Evolutionary conservation across 2,113 vertebrate species (phyloP), one percentile per base, ranked within the genome.

Genomic region (Myiozetetes cayanensis): DNA sequence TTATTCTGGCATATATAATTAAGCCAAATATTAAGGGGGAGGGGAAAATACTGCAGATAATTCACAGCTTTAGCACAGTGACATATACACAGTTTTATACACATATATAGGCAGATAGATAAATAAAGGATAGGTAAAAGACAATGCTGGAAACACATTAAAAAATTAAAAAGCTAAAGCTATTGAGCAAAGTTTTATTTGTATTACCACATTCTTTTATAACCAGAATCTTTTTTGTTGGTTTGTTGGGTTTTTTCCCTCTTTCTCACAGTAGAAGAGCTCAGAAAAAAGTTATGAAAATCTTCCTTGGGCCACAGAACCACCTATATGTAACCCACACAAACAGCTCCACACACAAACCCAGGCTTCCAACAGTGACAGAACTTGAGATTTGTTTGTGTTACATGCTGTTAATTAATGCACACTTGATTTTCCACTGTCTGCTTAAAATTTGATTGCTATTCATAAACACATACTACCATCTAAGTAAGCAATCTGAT

Each of bases 1-100:
- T 97, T 96, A 94, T 97, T 95, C 90, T 92, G 83, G 81, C 46
- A 80, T 85, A 78, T 62, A 76, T 89, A 95, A 97, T 87, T 76
- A 68, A 89, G 30, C 1, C 16, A 84, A 84, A 65, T 59, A 59
- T 28, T 63, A 50, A 47, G 46, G 33, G 1, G 7, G 37, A n/a
- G 23, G 3, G 7, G 7, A 14, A 5, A 86, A 78, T 22, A 75
- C 19, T 14, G n/a, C 39, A 31, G 35, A 76, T 80, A 70, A 90
- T 20, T 39, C 22, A 77, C 24, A 27, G 22, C 13, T 87, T 84
- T 65, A 70, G 16, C 14, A 47, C 30, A 61, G 10, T n/a, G 35
- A 61, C 23, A 65, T 20, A 49, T 6, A 47, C 9, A 56, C 3
- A 19, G 21, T 49, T 63, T 41, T 21, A 41, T 20, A 44, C 3